Evolutionary conservation across 2,113 vertebrate genomes (phyloP), one percentile per base, ranked within the genome.

Genomic region (Hepsetus odoe): DNA sequence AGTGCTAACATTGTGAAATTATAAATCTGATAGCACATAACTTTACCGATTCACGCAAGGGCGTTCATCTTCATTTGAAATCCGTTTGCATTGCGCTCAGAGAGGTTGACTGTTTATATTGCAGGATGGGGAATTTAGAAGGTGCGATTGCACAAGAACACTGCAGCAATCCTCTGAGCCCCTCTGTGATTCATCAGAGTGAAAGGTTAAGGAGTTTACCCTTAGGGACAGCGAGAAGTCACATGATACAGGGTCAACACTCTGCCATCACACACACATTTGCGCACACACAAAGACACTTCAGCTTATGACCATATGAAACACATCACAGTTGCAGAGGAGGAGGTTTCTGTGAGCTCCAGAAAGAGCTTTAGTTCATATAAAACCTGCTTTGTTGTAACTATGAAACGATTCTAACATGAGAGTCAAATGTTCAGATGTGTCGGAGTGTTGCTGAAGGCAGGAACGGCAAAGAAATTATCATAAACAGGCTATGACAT

Each of bases 201-300:
- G 79, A 74, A 28, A 73, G 70, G 70, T 65, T 35, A 77, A 76
- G 55, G 49, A 73, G 40, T 32, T 62, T 70, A 70, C 33, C 76
- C 65, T 30, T 24, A 30, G 16, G 58, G 67, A 68, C 71, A 76
- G 35, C n/a, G 66, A 44, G 67, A 46, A 67, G 72, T 68, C 64
- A 26, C 35, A 38, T 32, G 33, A n/a, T 40, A 76, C 26, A 13
- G 53, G 80, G 72, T 76, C 73, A 68, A 66, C 46, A 44, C 56
- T 30, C 58, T 40, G 40, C 53, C 68, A 64, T 58, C 30, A 72
- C 51, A 46, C 32, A 62, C 44, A 56, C 56, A 64, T 13, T 22
- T 38, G 30, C 22, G 22, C 10, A 46, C 53, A 42, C 22, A 61
- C 40, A 53, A 38, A 70, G 28, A 53, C 53, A 70, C 51, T 44